Percentiles rank a stretch among this genome's conserved stretches.
Evolutionary conservation across 1,140 invertebrate species (phyloP).

Genomic region (Drosophila miranda): DNA sequence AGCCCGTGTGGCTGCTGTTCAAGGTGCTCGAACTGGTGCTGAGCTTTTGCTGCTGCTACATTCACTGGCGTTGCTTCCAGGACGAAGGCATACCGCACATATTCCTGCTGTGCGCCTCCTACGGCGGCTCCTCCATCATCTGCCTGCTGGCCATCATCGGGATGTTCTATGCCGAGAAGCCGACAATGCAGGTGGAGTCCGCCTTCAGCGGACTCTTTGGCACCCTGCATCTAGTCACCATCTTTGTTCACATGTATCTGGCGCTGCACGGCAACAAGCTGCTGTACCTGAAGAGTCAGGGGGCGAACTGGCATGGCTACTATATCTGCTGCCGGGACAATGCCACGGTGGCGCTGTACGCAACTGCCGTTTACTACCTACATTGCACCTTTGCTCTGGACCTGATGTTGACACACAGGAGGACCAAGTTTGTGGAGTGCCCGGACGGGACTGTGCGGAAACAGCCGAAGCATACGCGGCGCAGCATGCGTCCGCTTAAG

Average conservation of each 20-base stretch:
- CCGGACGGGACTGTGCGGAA: background rate
- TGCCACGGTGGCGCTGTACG: conserved; percentile 12
- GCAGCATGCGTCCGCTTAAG: conserved; percentile 34
- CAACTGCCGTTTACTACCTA: conserved; percentile 35
- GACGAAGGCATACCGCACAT: conserved; percentile 12
- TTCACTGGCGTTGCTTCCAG: conserved; percentile 26
- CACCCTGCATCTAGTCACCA: conserved; percentile 18
- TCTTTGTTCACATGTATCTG: conserved; percentile 46
- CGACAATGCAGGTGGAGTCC: conserved; percentile 28
- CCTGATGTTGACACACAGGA: conserved; percentile 22
- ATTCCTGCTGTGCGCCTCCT: conserved; percentile 50
- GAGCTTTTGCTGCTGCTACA: conserved; percentile 12
- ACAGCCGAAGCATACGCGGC: background rate
- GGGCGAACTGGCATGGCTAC: background rate
- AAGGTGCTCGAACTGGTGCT: conserved; percentile 39
- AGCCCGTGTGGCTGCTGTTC: conserved; percentile 59
- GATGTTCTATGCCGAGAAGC: conserved; percentile 11
- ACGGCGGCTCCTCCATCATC: conserved; percentile 42
- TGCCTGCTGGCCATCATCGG: conserved; percentile 6
- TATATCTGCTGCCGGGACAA: conserved; percentile 28
- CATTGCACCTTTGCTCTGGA: conserved; percentile 52
- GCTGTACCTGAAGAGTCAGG: conserved; percentile 7
- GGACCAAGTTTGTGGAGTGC: background rate
- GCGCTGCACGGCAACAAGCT: background rate
- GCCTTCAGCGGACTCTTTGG: conserved; percentile 21